Evolutionary conservation across 2,888 invertebrate genomes (phyloP).

Genomic region (Exocentrus adspersus): DNA sequence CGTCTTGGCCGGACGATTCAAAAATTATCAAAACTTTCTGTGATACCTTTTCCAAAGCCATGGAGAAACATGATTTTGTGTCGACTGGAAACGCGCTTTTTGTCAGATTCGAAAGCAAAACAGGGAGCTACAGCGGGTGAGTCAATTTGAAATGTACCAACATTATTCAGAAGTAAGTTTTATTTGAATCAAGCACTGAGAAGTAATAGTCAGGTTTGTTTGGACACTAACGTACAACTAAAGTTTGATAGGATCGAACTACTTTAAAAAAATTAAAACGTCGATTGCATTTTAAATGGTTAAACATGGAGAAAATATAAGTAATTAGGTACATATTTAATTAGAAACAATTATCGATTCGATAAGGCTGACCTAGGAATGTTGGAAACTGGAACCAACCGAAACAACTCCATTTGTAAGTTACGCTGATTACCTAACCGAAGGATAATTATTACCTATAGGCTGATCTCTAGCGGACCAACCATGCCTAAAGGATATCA

Average conservation of each 20-base stretch:
- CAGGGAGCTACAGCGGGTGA: slow-evolving; percentile 89
- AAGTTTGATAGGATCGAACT: no score
- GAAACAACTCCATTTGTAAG: not conserved
- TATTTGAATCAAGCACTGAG: no score
- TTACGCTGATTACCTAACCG: not conserved
- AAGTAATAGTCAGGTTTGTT: no score
- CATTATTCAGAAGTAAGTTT: not conserved
- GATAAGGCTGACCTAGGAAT: no score
- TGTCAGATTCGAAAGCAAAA: slow-evolving; percentile 90
- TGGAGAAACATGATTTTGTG: slow-evolving; percentile 93
- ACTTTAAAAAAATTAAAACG: no score
- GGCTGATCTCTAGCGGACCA: not conserved
- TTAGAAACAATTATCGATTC: no score
- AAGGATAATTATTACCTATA: slow-evolving; percentile 1
- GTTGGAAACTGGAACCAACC: not conserved
- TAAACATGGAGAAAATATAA: no score
- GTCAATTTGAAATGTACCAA: not conserved
- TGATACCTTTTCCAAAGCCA: slow-evolving; percentile 91
- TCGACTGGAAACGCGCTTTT: slow-evolving; percentile 88
- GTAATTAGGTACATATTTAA: no score
- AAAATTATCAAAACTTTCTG: slow-evolving; percentile 94
- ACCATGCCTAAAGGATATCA: not conserved
- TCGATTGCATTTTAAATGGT: no score
- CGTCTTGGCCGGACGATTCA: slow-evolving; percentile 88
- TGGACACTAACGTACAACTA: no score